phyloP scores from a whole-genome alignment of 2,888 invertebrate genomes.

The Drosophila siamana region DNA sequence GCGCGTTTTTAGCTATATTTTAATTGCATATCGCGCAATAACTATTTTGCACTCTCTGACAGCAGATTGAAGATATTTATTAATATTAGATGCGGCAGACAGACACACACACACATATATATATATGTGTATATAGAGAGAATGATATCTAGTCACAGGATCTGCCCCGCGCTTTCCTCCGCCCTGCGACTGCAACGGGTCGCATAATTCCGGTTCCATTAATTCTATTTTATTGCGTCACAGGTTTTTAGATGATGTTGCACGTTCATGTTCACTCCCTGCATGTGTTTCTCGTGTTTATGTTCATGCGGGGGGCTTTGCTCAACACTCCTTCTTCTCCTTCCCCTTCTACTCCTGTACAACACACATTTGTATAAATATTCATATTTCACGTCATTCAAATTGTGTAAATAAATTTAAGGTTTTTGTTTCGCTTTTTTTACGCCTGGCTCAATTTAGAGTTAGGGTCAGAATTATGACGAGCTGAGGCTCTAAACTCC shows the following conservation, averaged over 20 bases:
- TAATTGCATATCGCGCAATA: constrained; percentile 83
- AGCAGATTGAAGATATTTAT: constrained; percentile 83
- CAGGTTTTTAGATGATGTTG: constrained; percentile 74
- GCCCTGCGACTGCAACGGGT: constrained; percentile 45
- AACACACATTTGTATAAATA: constrained; percentile 49
- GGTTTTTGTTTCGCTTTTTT: constrained; percentile 31
- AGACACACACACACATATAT: constrained; percentile 31
- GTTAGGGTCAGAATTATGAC: constrained; percentile 42
- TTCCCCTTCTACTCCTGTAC: constrained; percentile 2
- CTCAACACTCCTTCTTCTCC: constrained; percentile 8
- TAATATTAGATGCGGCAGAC: constrained; percentile 81
- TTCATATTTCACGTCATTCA: constrained; percentile 66
- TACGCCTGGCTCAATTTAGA: constrained; percentile 26
- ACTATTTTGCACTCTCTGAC: constrained; percentile 80
- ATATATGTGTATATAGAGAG: constrained; percentile 24
- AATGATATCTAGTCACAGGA: constrained; percentile 25
- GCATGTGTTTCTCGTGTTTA: constrained; percentile 14
- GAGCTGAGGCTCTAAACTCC: background rate
- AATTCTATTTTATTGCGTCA: constrained; percentile 81
- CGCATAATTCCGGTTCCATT: constrained; percentile 79
- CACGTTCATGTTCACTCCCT: constrained; percentile 48
- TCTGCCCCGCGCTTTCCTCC: constrained; percentile 4
- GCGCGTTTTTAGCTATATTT: constrained; percentile 78
- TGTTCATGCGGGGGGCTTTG: constrained; percentile 25
- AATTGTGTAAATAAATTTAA: constrained; percentile 57